These are phyloP conservation scores for Montipora foliosa DNA, from an alignment of 64 coral and sea anemone species.

Conservation along the genomic window DNA sequence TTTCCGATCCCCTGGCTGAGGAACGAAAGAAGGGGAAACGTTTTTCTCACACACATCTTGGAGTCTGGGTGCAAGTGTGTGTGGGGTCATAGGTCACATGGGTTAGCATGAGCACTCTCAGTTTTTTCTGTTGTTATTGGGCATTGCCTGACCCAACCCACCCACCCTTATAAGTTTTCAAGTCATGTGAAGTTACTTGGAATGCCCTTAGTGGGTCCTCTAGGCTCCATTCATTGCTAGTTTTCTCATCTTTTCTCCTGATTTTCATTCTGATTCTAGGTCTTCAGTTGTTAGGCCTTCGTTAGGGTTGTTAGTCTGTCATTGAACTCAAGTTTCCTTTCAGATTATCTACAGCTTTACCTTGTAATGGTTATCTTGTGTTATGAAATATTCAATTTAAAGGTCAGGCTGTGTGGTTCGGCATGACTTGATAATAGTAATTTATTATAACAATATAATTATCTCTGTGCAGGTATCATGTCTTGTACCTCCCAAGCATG, in stretches of 20 bases:
- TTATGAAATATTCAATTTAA: neutral
- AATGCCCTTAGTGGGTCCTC: neutral
- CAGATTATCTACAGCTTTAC: neutral
- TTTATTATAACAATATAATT: neutral
- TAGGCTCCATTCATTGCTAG: neutral
- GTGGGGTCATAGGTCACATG: neutral
- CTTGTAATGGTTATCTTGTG: neutral
- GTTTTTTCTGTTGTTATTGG: neutral
- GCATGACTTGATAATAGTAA: neutral
- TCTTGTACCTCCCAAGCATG: conserved; percentile 78
- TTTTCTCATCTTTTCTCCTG: neutral
- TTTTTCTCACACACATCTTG: neutral
- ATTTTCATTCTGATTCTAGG: neutral
- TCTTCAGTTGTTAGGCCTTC: neutral
- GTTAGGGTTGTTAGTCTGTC: neutral
- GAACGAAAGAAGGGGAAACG: neutral
- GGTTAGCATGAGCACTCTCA: neutral
- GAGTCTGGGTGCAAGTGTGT: neutral
- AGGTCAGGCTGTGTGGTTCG: neutral
- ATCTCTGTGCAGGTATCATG: neutral
- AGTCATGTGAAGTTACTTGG: neutral
- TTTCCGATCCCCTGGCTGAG: neutral
- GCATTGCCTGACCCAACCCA: neutral
- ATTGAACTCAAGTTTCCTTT: no score
- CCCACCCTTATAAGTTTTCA: neutral